A percentile compares a stretch with the other conserved stretches of the same genome.
These are phyloP conservation scores for Homarus gammarus DNA, from an alignment of 2,888 invertebrate genomes.

Conservation along the genomic window DNA sequence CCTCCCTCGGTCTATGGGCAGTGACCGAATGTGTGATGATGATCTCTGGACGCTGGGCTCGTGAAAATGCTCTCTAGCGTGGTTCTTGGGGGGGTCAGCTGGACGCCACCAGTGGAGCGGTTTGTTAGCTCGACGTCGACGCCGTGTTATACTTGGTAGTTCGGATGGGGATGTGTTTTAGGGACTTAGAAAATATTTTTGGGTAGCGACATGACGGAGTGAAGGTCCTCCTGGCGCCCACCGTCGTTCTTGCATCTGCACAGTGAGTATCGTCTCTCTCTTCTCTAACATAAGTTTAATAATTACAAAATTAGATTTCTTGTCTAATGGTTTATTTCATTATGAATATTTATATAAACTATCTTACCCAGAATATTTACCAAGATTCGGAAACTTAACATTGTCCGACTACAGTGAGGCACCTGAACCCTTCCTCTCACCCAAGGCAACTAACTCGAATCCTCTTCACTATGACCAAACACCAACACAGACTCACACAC, in stretches of 20 bases:
- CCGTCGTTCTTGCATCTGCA: neutral
- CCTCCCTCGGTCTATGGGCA: constrained; percentile 27
- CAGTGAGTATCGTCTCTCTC: neutral
- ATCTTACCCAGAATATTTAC: no score
- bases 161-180: neutral
- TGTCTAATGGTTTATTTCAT: no score
- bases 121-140: constrained; percentile 1
- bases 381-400: no score
- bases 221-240: neutral
- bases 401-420: no score
- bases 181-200: constrained; percentile 16
- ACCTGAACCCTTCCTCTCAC: no score
- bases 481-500: no score
- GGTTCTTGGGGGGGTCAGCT: constrained; percentile 22
- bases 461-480: no score
- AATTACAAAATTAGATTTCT: no score
- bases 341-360: no score
- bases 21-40: constrained; percentile 33
- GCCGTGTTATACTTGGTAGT: constrained; percentile 8
- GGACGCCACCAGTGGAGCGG: constrained; percentile 14
- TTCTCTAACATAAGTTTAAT: no score
- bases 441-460: no score
- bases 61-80: constrained; percentile 33
- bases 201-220: neutral
- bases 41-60: constrained; percentile 19